phyloP scores from a whole-genome alignment of 2,113 vertebrate species.

The Embiotoca jacksoni region DNA sequence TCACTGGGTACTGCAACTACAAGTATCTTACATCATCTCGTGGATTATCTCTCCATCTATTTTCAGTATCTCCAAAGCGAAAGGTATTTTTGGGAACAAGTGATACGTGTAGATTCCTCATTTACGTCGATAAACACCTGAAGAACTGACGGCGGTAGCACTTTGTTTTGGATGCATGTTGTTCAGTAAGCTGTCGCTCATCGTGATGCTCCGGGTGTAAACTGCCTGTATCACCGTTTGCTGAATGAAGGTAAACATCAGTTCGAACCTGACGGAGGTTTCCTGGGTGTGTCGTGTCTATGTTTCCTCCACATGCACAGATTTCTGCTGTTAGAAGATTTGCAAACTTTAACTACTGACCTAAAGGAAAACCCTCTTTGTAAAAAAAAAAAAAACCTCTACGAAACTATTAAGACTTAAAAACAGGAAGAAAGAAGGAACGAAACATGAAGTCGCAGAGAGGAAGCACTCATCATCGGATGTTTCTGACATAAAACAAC shows the following conservation, averaged over 20 bases:
- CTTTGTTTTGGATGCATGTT: not conserved
- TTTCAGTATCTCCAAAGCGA: not conserved
- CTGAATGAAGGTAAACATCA: slow-evolving; percentile 4
- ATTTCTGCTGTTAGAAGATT: no score
- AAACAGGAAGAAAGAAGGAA: not conserved
- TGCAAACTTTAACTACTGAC: no score
- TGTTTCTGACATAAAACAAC: not conserved
- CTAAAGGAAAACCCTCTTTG: no score
- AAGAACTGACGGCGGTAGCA: not conserved
- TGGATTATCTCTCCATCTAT: slow-evolving; percentile 14
- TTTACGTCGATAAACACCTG: not conserved
- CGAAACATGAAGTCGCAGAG: not conserved
- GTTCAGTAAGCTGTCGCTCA: no score
- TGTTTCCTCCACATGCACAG: no score
- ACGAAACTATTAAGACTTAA: no score
- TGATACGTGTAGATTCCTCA: not conserved
- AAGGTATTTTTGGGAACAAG: not conserved
- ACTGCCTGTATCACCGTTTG: not conserved
- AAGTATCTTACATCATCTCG: slow-evolving; percentile 9
- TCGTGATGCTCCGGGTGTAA: not conserved
- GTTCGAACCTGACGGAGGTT: not conserved
- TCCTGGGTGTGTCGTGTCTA: no score
- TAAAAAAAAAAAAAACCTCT: no score
- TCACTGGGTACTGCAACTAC: slow-evolving; percentile 49
- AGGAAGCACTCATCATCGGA: not conserved